A percentile compares a stretch with the other conserved stretches of the same genome.
Conservation (phyloP, 2,797 vertebrate genomes). For the Cynopterus sphinx region DNA sequence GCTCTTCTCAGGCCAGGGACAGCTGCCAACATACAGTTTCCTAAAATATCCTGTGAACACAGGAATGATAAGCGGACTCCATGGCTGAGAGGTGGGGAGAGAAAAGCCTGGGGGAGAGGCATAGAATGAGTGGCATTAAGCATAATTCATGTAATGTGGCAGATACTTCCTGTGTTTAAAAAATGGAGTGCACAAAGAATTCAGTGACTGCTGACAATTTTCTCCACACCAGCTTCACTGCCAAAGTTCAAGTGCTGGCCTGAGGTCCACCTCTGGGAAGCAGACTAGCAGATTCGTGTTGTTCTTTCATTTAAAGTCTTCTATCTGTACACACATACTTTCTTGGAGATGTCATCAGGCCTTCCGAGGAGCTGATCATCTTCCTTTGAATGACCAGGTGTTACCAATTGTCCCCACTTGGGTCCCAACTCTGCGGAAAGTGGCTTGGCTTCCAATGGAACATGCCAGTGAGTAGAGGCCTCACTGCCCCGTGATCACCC, state of each 20-base stretch:
- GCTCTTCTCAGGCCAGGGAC: slow-evolving; percentile 51
- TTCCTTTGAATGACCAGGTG: neutral
- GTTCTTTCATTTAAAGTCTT: neutral
- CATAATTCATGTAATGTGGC: slow-evolving; percentile 60
- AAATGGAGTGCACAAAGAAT: slow-evolving; percentile 24
- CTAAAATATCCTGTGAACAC: slow-evolving; percentile 64
- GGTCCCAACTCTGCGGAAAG: neutral
- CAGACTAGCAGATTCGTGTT: neutral
- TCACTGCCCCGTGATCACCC: neutral
- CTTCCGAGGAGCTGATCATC: neutral
- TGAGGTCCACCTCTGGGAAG: neutral
- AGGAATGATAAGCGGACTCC: slow-evolving; percentile 69
- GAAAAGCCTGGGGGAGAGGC: slow-evolving; percentile 46
- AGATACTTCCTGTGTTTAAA: slow-evolving; percentile 63
- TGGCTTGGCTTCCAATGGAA: neutral
- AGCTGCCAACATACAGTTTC: slow-evolving; percentile 69
- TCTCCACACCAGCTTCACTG: neutral
- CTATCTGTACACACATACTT: neutral
- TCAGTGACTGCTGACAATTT: neutral
- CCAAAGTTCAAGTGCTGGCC: neutral
- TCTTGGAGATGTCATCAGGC: neutral
- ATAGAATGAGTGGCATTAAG: slow-evolving; percentile 24
- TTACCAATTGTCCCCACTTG: neutral
- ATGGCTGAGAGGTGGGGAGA: slow-evolving; percentile 30
- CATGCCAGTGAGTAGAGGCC: neutral